phyloP scores from a whole-genome alignment of 2,113 vertebrate genomes.

The Aphelocoma coerulescens region DNA sequence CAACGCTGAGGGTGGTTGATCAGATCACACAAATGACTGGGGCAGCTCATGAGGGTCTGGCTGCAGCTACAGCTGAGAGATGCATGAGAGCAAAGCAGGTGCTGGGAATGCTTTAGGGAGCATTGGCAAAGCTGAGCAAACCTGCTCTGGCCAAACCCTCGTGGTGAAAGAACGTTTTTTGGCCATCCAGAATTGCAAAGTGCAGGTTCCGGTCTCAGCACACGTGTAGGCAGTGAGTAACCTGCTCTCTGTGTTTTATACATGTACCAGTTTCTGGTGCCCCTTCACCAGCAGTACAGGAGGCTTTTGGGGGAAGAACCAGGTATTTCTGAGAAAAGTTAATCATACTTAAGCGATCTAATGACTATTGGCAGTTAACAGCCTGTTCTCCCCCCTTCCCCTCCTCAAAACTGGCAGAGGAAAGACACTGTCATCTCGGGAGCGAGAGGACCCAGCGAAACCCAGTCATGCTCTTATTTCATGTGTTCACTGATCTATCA shows the following conservation, averaged over 20 bases:
- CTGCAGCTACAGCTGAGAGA: neutral
- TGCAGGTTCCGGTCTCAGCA: neutral
- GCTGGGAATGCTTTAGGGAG: neutral
- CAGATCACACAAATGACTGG: neutral
- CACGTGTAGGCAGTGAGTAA: neutral
- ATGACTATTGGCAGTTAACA: neutral
- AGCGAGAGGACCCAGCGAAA: neutral
- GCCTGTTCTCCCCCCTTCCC: neutral
- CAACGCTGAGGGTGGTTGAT: neutral
- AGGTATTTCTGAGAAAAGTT: neutral
- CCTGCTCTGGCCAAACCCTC: neutral
- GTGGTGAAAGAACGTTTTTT: rapidly evolving
- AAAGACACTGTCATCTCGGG: neutral
- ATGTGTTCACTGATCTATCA: neutral
- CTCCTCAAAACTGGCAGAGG: neutral
- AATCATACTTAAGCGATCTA: neutral
- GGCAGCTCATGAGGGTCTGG: neutral
- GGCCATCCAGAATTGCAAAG: neutral
- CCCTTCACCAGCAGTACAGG: neutral
- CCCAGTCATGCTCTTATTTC: neutral
- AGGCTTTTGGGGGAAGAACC: neutral
- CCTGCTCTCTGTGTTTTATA: neutral
- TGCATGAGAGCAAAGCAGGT: rapidly evolving
- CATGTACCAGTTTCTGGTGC: neutral
- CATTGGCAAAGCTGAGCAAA: neutral